Conservation (phyloP, 23 tunicate genomes). For the Clavelina lepadiformis region DNA sequence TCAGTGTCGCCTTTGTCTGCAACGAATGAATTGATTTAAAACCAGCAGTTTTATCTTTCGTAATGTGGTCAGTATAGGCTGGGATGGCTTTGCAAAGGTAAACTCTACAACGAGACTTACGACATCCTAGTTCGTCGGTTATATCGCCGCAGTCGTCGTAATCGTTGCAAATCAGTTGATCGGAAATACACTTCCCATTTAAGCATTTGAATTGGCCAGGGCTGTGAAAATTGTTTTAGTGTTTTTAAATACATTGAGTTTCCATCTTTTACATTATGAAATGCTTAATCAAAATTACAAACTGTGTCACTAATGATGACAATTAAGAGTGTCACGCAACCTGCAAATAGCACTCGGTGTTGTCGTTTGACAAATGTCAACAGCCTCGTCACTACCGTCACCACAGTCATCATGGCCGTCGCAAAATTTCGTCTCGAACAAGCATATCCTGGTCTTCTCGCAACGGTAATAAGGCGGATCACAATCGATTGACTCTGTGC, state of each 20-base stretch:
- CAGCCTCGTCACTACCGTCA: slow-evolving; percentile 66
- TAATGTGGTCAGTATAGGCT: not conserved
- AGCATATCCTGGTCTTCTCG: slow-evolving; percentile 49
- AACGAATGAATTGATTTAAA: slow-evolving; percentile 2
- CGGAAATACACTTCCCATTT: slow-evolving; percentile 47
- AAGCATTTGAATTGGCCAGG: slow-evolving; percentile 61
- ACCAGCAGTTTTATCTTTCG: not conserved
- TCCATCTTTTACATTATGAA: not conserved
- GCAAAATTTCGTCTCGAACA: slow-evolving; percentile 39
- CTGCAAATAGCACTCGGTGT: slow-evolving; percentile 31
- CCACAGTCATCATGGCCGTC: slow-evolving; percentile 79
- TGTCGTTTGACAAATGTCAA: slow-evolving; percentile 32
- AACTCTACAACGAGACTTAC: slow-evolving; percentile 39
- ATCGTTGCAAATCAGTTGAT: slow-evolving; percentile 40
- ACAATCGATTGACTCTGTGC: slow-evolving; percentile 46
- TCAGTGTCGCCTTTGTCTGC: slow-evolving; percentile 84
- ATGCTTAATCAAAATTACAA: not conserved
- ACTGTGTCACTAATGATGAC: not conserved
- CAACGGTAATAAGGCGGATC: slow-evolving; percentile 59
- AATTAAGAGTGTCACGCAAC: slow-evolving; percentile 14
- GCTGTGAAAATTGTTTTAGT: slow-evolving; percentile 12
- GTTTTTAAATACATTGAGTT: not conserved
- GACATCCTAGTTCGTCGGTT: slow-evolving; percentile 64
- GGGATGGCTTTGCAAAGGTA: not conserved
- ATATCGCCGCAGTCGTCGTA: slow-evolving; percentile 75